Base-by-base conservation (phyloP, 2,113 vertebrate genomes). In the Alectura lathami region DNA sequence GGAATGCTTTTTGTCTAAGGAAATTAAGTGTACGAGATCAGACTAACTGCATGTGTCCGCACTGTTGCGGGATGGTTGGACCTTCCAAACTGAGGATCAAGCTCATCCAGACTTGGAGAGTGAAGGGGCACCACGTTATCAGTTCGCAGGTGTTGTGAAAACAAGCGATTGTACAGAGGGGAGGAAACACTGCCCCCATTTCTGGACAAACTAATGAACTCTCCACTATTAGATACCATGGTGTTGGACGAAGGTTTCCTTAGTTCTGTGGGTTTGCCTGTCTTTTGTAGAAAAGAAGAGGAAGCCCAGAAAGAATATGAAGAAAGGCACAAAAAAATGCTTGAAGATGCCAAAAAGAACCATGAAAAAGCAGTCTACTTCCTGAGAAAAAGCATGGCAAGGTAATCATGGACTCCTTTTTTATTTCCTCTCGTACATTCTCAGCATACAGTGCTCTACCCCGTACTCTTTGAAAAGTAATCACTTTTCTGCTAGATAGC, bases 351-450 rank as follows among this genome's bases (percentile, higher is more conserved):
- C 47, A 95, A 63, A 91, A 97, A 30, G 74, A 98, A 95, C 87
- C 98, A 91, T 40, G 92, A 84, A 86, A 97, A 94, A 56, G 98
- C 98, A 9, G 95, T 97, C 23, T 93, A 67, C 88, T 98, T 98
- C 97, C 97, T 99, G 67, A 99, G 97, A 86, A 96, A 98, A 91
- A 98, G 98, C 45, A 91, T 98, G 78, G 97, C 97, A 74, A 99
- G 98, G 99, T 99, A 34, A 17, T 9, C 18, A 60, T 23, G 29
- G 14, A 13, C 57, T 34, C 18, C 20, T 21, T 30, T 45, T 45
- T 45, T n/a, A 21, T 8, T 47, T 24, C 11, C 40, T 82, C 22
- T 63, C 36, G 16, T 9, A 9, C 42, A 6, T 21, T 9, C 15
- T 48, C 38, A 34, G 15, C 45, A 14, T 48, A 22, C 32, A 70